Percentiles rank a stretch among this genome's conserved stretches.
phyloP scores from a whole-genome alignment of 1,140 invertebrate genomes.

The Holotrichia oblita region DNA sequence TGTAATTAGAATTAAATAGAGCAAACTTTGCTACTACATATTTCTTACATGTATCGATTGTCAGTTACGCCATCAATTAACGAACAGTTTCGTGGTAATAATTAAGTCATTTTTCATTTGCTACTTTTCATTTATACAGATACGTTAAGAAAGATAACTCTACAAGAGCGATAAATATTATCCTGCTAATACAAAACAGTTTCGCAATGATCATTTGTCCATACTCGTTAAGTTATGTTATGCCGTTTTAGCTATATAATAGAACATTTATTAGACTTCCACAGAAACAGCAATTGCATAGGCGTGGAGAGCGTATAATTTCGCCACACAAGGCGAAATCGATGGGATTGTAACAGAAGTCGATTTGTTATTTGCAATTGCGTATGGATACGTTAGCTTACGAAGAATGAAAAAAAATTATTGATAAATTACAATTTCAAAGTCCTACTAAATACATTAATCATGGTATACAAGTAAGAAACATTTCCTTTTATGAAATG shows the following conservation, averaged over 20 bases:
- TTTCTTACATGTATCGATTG: constrained; percentile 19
- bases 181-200: neutral
- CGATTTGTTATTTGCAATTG: neutral
- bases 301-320: neutral
- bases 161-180: neutral
- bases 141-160: too few species aligned
- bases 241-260: constrained; percentile 2
- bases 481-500: neutral
- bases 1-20: too few species aligned
- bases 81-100: neutral
- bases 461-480: neutral
- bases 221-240: neutral
- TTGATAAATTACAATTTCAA: neutral
- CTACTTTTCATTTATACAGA: too few species aligned
- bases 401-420: neutral
- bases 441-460: too few species aligned
- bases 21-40: neutral
- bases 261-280: neutral
- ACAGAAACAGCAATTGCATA: neutral
- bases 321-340: too few species aligned
- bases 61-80: neutral
- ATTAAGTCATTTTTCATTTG: neutral
- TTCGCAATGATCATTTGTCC: neutral
- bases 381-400: neutral
- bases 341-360: neutral